Percentiles rank a stretch among this genome's conserved stretches.
Evolutionary conservation across 2,113 vertebrate species (phyloP).

Genomic region (Pseudopipra pipra): DNA sequence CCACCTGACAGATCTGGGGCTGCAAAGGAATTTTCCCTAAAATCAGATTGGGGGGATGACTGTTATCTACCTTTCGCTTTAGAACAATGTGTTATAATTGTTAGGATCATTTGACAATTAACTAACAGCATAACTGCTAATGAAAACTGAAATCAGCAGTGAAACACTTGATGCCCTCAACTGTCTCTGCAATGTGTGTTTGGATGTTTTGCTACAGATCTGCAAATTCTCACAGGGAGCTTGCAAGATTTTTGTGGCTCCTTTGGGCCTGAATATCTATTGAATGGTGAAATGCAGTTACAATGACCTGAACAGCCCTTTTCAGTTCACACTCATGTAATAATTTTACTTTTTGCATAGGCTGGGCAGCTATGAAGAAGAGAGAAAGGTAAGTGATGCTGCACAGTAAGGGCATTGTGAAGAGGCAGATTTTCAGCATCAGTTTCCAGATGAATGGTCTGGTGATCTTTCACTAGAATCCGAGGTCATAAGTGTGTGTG

Average conservation of each 20-base stretch:
- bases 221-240: background rate
- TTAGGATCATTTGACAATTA: background rate
- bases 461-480: background rate
- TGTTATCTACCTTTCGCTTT: background rate
- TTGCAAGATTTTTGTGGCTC: background rate
- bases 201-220: background rate
- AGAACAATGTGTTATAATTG: background rate
- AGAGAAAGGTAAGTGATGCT: background rate
- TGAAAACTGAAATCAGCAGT: background rate
- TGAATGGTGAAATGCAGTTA: background rate
- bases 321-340: background rate
- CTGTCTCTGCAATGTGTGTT: fast-evolving
- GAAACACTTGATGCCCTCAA: background rate
- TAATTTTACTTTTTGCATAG: background rate
- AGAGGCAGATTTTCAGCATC: background rate
- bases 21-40: background rate
- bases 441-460: background rate
- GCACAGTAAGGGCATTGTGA: background rate
- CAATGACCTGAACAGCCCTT: background rate
- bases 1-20: background rate
- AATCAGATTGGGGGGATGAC: background rate
- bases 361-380: background rate
- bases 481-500: background rate
- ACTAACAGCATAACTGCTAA: background rate
- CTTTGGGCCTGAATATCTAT: background rate